Base-by-base conservation (phyloP, 2,888 invertebrate species). In the Polymixis flavicincta region DNA sequence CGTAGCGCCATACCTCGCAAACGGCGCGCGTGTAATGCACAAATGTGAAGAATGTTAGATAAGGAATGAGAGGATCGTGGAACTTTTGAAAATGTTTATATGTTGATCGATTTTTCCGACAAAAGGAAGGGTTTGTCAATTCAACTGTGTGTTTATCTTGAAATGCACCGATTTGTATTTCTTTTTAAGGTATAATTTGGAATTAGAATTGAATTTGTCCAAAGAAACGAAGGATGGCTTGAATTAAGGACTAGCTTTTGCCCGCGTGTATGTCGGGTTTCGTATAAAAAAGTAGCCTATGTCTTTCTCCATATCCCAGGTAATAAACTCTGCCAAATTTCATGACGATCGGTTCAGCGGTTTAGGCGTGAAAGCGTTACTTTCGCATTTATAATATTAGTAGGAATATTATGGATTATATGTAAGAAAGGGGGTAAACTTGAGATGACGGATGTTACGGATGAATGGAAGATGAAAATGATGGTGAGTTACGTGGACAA, bases 31-130 rank as follows among this genome's bases (percentile, higher is more conserved):
- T 45, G 17, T 32, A 52, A 25, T 4, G 17, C 4, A 48, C 45
- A 6, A 76, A 74, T 57, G 55, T 64, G n/a, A 57, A 42, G n/a
- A 37, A 76, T 55, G 25, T n/a, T 8, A 28, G 9, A 37, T 14
- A 19, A 19, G 63, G 63, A 13, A 64, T 64, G 48, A 3, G 22
- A 11, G 48, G 28, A n/a, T 28, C 8, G 48, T 37, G 5, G 37
- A 50, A 50, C 48, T 19, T 28, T 64, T 17, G 11, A 48, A 64
- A 50, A 19, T 48, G 2, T 28, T 55, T 64, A 55, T 37, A 50
- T 42, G 7, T 2, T 28, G 37, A 76, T 76, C 32, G 28, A 22
- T 57, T 32, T n/a, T 19, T 22, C 48, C 6, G 1, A 50, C 5
- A 67, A 57, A 59, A 8, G n/a, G 45, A 48, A 65, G 19, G 28